Base-by-base conservation (phyloP, 2,797 vertebrate genomes). In the Sebastes vulpes region DNA sequence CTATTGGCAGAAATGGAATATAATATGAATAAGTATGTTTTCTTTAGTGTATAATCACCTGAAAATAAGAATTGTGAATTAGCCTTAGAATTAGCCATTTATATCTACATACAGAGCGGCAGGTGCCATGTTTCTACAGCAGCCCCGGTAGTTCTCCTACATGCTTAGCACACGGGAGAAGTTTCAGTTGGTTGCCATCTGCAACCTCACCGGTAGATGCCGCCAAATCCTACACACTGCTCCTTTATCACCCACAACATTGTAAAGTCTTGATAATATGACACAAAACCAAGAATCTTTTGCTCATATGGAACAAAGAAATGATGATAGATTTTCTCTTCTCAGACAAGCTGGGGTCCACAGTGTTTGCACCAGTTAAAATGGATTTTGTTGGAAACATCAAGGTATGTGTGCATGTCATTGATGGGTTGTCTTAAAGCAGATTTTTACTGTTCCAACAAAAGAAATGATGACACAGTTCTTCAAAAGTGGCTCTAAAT, bases 371-470 rank as follows among this genome's bases (percentile, higher is more conserved):
- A 83, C 98, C 99, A 89, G 99, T 99, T 94, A 99, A 99, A 97
- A 98, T 99, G 96, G 98, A 99, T 97, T 99, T 99, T 97, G 98
- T 99, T 87, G 99, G 99, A 81, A 99, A 99, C 92, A 99, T 99
- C 84, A 99, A 98, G 98, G 99, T 99, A 94, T 94, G 95, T 82
- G 9, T 10, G 23, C 46, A 18, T 28, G 12, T 42, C 18, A 70
- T 65, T 67, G 1, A 61, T 10, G 1, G 6, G 1, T 46, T 38
- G 21, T 48, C 20, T 35, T 23, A 53, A 32, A 31, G 21, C n/a
- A 32, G 2, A 56, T 67, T 65, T 65, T 52, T 3, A 65, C 6
- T 65, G 2, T 9, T 78, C 6, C 5, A 69, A 26, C 31, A 52
- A 31, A 66, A 65, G n/a, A 16, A 46, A 46, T 29, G 46, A 46